phyloP scores from a whole-genome alignment of 1,140 invertebrate genomes.

The Mycetomoellerius zeteki region DNA sequence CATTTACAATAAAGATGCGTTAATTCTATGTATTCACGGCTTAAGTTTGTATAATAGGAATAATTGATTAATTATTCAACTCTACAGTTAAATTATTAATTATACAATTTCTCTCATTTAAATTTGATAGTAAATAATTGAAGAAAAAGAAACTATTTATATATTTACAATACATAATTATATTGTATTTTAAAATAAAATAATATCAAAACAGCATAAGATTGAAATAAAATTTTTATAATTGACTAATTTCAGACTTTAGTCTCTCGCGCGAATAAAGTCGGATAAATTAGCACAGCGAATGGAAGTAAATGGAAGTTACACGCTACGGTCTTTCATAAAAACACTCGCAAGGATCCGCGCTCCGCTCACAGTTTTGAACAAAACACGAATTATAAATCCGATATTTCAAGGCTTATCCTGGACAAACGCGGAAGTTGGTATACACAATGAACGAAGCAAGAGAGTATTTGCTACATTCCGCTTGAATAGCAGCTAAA shows the following conservation, averaged over 20 bases:
- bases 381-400: constrained; percentile 44
- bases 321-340: constrained; percentile 23
- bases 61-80: not conserved
- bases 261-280: not conserved
- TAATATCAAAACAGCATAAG: constrained; percentile 1
- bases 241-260: constrained; percentile 11
- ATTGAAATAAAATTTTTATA: constrained; percentile 5
- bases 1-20: not conserved
- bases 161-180: not conserved
- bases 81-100: not conserved
- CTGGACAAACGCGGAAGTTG: constrained; percentile 33
- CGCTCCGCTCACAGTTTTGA: constrained; percentile 7
- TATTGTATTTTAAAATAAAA: not conserved
- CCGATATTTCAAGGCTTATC: constrained; percentile 37
- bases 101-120: not conserved
- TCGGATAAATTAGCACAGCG: constrained; percentile 31
- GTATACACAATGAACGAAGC: not conserved
- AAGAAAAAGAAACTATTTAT: not conserved
- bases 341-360: constrained; percentile 21
- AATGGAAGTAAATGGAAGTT: constrained; percentile 32
- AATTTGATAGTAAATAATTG: not conserved
- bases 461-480: not conserved
- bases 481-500: not conserved
- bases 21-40: not conserved
- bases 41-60: not conserved